A percentile compares a stretch with the other conserved stretches of the same genome.
Conservation (phyloP, 2,888 invertebrate species). For the Vesta saturnalis region DNA sequence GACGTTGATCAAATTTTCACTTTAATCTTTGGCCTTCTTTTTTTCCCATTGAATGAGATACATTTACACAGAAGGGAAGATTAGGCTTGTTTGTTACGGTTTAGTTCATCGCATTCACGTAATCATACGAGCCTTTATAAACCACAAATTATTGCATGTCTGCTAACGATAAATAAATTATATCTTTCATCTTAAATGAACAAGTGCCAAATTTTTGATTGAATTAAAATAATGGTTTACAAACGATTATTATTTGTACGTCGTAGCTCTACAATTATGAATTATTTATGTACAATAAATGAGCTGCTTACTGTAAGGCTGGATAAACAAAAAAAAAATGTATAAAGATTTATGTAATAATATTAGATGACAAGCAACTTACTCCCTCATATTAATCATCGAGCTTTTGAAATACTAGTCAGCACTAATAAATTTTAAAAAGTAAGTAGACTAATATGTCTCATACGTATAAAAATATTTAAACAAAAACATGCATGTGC, state of each 20-base stretch:
- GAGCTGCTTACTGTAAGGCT: too few species aligned
- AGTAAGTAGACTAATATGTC: too few species aligned
- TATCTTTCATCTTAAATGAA: not conserved
- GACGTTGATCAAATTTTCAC: not conserved
- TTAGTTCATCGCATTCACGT: not conserved
- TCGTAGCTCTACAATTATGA: not conserved
- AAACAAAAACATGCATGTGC: too few species aligned
- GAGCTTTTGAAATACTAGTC: too few species aligned
- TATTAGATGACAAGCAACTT: too few species aligned
- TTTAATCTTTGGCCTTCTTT: not conserved
- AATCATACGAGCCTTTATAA: not conserved
- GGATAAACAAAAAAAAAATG: too few species aligned
- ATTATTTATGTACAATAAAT: not conserved
- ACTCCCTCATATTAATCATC: too few species aligned
- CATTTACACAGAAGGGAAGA: not conserved
- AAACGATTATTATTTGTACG: not conserved
- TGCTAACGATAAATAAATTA: constrained; percentile 1
- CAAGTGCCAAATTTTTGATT: not conserved
- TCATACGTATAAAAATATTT: too few species aligned
- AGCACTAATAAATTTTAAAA: too few species aligned
- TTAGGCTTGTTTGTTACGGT: not conserved
- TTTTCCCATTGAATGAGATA: not conserved
- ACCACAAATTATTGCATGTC: constrained; percentile 1
- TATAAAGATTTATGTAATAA: too few species aligned
- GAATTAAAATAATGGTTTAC: not conserved